Percentiles rank a stretch among this genome's conserved stretches.
Evolutionary conservation across 1,140 invertebrate genomes (phyloP).

Genomic region (Oreohelix idahoensis): DNA sequence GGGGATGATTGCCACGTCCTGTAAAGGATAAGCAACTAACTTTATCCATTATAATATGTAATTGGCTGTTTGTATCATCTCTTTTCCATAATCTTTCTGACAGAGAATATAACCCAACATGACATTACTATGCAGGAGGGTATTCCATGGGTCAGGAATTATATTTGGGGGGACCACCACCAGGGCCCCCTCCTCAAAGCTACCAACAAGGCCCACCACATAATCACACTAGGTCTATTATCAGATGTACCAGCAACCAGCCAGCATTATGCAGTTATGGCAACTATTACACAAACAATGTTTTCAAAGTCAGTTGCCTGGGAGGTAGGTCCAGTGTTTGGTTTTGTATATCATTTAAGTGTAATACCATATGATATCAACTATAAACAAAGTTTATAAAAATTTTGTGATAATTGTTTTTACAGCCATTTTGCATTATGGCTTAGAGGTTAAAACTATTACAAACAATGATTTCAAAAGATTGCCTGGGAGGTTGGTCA

Average conservation of each 20-base stretch:
- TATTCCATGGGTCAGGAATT: neutral
- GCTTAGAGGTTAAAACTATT: too few relatives aligned
- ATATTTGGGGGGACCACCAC: neutral
- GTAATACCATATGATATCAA: too few relatives aligned
- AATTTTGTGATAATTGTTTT: too few relatives aligned
- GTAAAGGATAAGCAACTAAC: too few relatives aligned
- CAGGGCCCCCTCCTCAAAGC: neutral
- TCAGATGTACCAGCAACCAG: conserved; percentile 59
- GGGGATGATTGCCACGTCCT: too few relatives aligned
- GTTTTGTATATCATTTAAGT: too few relatives aligned
- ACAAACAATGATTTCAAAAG: too few relatives aligned
- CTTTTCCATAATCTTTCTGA: neutral
- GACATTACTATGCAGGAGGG: neutral
- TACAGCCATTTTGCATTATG: too few relatives aligned
- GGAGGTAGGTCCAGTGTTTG: conserved; percentile 52
- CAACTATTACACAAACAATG: conserved; percentile 55
- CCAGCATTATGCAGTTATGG: conserved; percentile 60
- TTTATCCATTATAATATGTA: too few relatives aligned
- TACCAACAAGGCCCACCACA: neutral
- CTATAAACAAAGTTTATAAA: too few relatives aligned
- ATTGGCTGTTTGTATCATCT: too few relatives aligned
- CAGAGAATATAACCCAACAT: neutral
- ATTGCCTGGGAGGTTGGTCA: too few relatives aligned
- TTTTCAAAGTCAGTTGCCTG: conserved; percentile 58
- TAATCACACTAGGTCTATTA: conserved; percentile 41